Evolutionary conservation across 1,140 invertebrate genomes (phyloP).

Genomic region (Popillia japonica): DNA sequence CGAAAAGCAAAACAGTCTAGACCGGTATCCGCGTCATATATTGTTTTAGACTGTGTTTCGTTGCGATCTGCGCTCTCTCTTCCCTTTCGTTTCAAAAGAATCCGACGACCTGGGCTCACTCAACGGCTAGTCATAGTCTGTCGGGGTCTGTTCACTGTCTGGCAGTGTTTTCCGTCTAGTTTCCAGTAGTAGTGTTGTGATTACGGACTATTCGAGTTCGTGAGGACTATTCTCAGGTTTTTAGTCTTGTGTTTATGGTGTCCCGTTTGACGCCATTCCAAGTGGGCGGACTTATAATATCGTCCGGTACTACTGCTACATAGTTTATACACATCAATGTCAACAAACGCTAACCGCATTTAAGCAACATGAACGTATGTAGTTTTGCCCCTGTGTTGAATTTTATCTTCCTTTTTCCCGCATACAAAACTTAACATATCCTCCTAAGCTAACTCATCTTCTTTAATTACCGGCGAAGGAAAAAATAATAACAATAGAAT

Average conservation of each 20-base stretch:
- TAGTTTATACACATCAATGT: conserved; percentile 37
- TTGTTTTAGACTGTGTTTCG: conserved; percentile 40
- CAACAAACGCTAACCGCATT: conserved; percentile 40
- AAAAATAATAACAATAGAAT: not conserved
- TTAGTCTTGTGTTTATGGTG: conserved; percentile 28
- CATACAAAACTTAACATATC: not conserved
- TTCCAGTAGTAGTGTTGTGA: conserved; percentile 43
- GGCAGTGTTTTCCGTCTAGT: conserved; percentile 34
- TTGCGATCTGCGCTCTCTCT: conserved; percentile 43
- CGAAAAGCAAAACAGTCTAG: conserved; percentile 38
- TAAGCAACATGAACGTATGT: conserved; percentile 41
- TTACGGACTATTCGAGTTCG: conserved; percentile 16
- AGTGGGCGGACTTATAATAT: conserved; percentile 27
- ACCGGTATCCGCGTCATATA: conserved; percentile 39
- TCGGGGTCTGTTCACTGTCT: conserved; percentile 43
- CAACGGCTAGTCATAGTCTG: conserved; percentile 42
- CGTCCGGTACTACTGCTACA: conserved; percentile 19
- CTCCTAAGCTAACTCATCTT: not conserved
- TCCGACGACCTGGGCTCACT: conserved; percentile 41
- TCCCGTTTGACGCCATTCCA: conserved; percentile 23
- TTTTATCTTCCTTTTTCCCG: not conserved
- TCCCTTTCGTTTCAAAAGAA: conserved; percentile 48
- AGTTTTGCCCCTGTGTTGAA: conserved; percentile 24
- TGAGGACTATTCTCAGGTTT: conserved; percentile 21
- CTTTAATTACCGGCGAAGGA: not conserved